Evolutionary conservation across 1,140 invertebrate species (phyloP), one percentile per base, ranked within the genome.

Genomic region (Drosophila baimaii): DNA sequence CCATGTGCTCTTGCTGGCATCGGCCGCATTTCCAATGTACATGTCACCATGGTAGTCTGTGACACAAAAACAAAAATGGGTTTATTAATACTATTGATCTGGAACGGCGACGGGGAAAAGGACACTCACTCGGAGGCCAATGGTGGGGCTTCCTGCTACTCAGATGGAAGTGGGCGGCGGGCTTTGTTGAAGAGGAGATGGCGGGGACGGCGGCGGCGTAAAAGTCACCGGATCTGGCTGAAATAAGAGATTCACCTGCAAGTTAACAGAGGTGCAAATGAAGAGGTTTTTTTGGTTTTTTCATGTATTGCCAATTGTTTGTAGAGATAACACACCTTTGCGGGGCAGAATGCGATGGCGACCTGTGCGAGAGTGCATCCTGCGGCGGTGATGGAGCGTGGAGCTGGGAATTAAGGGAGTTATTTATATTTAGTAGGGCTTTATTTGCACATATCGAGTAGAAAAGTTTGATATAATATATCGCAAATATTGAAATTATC

Each of bases 231-330:
- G 82, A 83, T 80, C 90, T 91, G 55, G 86, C 90, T 91, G 90
- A 89, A 91, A 91, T 68, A 73, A 81, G 65, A 91, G 82, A 91
- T 71, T 91, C 80, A 89, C 83, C 83, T 90, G 82, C 44, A 72
- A 91, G 63, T 88, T 88, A 82, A 74, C 71, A 65, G 74, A 73
- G 31, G 63, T 39, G 47, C 47, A 63, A 61, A 77, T 57, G 58
- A 47, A 64, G 56, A 65, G 4, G 3, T n/a, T 25, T 49, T 33
- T 46, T 49, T 19, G 43, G 54, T 39, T 44, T 65, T 65, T 61
- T 74, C 29, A 23, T 46, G 61, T 44, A n/a, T 21, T 64, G 69
- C 80, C 79, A 82, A 82, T 82, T 77, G 52, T 47, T 47, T 51
- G 35, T 52, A 33, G n/a, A n/a, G 8, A 35, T 2, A 56, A 76